Conservation (phyloP, 2,113 vertebrate species). For the Himantopus leucocephalus region DNA sequence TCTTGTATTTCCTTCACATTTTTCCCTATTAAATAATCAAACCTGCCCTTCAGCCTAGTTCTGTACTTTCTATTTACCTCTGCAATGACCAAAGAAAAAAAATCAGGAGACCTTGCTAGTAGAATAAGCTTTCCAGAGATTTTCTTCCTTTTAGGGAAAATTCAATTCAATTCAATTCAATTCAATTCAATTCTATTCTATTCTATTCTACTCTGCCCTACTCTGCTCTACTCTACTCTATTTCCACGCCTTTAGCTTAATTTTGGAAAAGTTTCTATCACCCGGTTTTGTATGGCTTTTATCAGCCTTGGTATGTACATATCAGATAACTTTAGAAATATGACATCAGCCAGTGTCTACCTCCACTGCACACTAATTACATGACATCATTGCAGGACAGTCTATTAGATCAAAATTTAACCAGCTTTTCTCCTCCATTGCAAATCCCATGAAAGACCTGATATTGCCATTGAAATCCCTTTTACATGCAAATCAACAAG, state of each 20-base stretch:
- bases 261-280: not conserved
- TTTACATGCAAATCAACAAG: constrained; percentile 51
- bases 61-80: not conserved
- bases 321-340: not conserved
- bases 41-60: not conserved
- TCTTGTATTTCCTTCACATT: not conserved
- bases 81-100: not conserved
- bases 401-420: not conserved
- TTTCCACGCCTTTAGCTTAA: not conserved
- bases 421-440: not conserved
- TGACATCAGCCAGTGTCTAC: not conserved
- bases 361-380: not conserved
- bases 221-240: not conserved
- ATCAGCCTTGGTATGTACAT: not conserved
- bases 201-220: not conserved
- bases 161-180: too few species aligned
- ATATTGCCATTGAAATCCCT: not conserved
- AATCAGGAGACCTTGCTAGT: not conserved
- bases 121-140: not conserved
- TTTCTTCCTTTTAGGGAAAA: not conserved
- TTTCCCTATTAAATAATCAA: not conserved
- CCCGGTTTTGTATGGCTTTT: not conserved
- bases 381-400: not conserved
- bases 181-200: too few species aligned
- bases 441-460: not conserved